Percentiles rank a stretch among this genome's conserved stretches.
phyloP scores from a whole-genome alignment of 1,140 invertebrate genomes.

The Scaptomyza pallida region DNA sequence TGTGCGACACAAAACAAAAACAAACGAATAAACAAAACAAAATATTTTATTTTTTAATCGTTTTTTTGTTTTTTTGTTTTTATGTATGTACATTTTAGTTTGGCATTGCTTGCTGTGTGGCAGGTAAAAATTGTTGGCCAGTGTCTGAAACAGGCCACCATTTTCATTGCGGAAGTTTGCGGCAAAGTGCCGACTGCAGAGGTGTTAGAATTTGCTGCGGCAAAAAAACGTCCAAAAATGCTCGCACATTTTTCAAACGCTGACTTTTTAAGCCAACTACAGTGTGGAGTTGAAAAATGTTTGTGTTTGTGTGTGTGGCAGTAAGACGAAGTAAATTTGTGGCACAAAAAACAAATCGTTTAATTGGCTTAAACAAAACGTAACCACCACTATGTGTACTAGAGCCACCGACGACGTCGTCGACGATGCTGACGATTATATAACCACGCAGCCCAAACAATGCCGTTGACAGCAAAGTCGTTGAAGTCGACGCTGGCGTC shows the following conservation, averaged over 20 bases:
- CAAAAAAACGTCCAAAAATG: conserved; percentile 23
- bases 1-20: conserved; percentile 49
- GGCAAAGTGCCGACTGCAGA: conserved; percentile 56
- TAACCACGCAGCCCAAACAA: conserved; percentile 65
- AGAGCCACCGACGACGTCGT: conserved; percentile 37
- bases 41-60: conserved; percentile 6
- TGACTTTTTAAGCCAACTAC: conserved; percentile 10
- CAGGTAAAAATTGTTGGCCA: conserved; percentile 56
- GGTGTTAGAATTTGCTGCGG: conserved; percentile 74
- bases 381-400: conserved; percentile 68
- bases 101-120: conserved; percentile 3
- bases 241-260: conserved; percentile 48
- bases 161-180: conserved; percentile 71
- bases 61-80: conserved; percentile 33
- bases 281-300: no score
- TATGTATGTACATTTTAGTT: no score
- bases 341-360: conserved; percentile 80
- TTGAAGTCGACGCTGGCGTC: conserved; percentile 20
- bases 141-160: conserved; percentile 25
- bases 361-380: conserved; percentile 79
- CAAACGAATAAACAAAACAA: conserved; percentile 50
- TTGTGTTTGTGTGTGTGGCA: conserved; percentile 50
- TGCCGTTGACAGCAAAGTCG: conserved; percentile 60
- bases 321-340: conserved; percentile 69
- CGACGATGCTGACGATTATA: conserved; percentile 58